Evolutionary conservation across 2,888 invertebrate genomes (phyloP).

Genomic region (Linyphia triangularis): DNA sequence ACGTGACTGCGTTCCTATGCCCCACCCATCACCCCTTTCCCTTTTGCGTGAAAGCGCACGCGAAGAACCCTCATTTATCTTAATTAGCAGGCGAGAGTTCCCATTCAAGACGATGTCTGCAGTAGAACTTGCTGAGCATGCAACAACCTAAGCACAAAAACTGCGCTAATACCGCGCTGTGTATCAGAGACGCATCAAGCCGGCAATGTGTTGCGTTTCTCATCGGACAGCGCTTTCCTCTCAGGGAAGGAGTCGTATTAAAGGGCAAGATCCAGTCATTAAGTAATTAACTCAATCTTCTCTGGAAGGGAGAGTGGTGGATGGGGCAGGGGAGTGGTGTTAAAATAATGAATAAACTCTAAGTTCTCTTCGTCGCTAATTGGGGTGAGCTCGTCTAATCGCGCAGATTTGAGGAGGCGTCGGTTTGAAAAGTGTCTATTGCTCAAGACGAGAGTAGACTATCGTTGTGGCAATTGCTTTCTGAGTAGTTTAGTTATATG

Average conservation of each 20-base stretch:
- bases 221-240: conserved; percentile 20
- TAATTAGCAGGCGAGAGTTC: conserved; percentile 53
- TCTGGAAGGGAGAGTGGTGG: not conserved
- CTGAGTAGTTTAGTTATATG: no score
- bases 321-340: conserved; percentile 38
- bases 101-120: not conserved
- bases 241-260: conserved; percentile 10
- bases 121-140: conserved; percentile 22
- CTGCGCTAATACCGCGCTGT: not conserved
- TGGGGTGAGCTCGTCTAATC: conserved; percentile 44
- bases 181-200: not conserved
- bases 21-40: not conserved
- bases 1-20: not conserved
- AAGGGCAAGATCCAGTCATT: conserved; percentile 64
- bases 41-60: not conserved
- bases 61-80: conserved; percentile 55
- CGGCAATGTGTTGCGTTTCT: conserved; percentile 48
- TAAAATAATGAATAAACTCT: conserved; percentile 73
- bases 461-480: no score
- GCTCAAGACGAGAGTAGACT: not conserved
- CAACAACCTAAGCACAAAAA: conserved; percentile 35
- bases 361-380: conserved; percentile 50
- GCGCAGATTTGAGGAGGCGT: not conserved
- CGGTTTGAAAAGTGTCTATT: not conserved
- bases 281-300: conserved; percentile 67